These are phyloP conservation scores for Epinephelus moara DNA, from an alignment of 2,113 vertebrate species.

Conservation along the genomic window DNA sequence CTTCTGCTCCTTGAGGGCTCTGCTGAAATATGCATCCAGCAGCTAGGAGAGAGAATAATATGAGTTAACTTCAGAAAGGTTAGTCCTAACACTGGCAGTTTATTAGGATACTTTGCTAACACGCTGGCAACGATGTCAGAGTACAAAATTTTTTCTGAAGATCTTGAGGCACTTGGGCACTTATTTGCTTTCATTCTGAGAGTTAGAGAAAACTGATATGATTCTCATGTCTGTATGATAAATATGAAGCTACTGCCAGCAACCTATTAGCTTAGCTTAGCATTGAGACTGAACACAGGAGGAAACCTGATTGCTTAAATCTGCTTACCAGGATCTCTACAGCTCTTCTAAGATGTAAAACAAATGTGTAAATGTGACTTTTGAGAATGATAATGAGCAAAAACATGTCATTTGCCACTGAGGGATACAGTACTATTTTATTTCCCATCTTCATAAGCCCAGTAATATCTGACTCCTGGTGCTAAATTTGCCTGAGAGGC, in stretches of 20 bases:
- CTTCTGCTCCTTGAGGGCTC: conserved; percentile 95
- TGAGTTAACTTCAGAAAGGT: not conserved
- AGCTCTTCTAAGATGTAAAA: not conserved
- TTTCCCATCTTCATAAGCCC: not conserved
- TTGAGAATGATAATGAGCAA: not conserved
- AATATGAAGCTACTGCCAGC: not conserved
- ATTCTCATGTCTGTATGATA: not conserved
- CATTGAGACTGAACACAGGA: not conserved
- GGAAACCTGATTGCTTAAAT: not conserved
- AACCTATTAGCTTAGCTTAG: not conserved
- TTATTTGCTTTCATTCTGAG: not conserved
- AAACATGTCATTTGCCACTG: not conserved
- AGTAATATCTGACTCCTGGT: not conserved
- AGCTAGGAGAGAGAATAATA: conserved; percentile 82
- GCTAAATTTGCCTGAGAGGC: not conserved
- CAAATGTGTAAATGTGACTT: not conserved
- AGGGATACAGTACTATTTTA: too few relatives aligned
- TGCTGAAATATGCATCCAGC: conserved; percentile 94
- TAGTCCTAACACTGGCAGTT: not conserved
- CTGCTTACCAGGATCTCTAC: too few relatives aligned
- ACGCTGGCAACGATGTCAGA: not conserved
- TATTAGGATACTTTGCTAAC: not conserved
- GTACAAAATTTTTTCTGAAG: not conserved
- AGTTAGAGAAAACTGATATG: too few relatives aligned
- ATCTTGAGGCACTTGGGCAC: not conserved